Evolutionary conservation across 1,140 invertebrate species (phyloP).

Genomic region (Chrysopa pallens): DNA sequence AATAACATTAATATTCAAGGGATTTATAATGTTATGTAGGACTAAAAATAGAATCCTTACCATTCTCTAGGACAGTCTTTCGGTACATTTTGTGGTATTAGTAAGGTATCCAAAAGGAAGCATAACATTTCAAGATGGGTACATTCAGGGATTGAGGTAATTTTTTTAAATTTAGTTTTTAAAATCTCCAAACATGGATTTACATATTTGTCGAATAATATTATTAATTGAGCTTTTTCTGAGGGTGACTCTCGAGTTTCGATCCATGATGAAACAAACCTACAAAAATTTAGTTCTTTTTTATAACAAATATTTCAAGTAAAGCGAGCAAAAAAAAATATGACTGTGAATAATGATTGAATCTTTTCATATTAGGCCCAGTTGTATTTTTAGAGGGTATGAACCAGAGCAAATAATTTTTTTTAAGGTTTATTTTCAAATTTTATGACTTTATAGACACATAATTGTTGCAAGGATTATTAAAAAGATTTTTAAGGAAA

Average conservation of each 20-base stretch:
- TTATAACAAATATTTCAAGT: too few relatives aligned
- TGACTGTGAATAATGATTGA: too few relatives aligned
- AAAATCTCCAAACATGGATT: constrained; percentile 63
- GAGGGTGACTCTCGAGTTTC: constrained; percentile 52
- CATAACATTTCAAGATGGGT: constrained; percentile 84
- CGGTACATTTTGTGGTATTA: constrained; percentile 63
- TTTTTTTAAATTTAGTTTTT: constrained; percentile 69
- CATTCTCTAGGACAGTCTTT: constrained; percentile 78
- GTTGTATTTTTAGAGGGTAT: too few relatives aligned
- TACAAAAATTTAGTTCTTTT: too few relatives aligned
- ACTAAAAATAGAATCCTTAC: constrained; percentile 17
- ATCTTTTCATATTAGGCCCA: too few relatives aligned
- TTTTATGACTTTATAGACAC: too few relatives aligned
- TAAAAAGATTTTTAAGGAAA: too few relatives aligned
- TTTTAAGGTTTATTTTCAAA: too few relatives aligned
- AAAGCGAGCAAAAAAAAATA: too few relatives aligned
- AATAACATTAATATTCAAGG: not conserved
- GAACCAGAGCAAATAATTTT: too few relatives aligned
- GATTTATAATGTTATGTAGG: not conserved
- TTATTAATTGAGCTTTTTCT: constrained; percentile 62
- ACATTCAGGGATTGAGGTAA: constrained; percentile 81
- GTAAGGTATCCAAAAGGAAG: constrained; percentile 68
- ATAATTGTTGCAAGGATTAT: too few relatives aligned
- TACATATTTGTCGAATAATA: constrained; percentile 93
- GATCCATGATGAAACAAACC: constrained; percentile 81